phyloP scores from a whole-genome alignment of 2,113 vertebrate genomes.

The Acrocephalus kingi region DNA sequence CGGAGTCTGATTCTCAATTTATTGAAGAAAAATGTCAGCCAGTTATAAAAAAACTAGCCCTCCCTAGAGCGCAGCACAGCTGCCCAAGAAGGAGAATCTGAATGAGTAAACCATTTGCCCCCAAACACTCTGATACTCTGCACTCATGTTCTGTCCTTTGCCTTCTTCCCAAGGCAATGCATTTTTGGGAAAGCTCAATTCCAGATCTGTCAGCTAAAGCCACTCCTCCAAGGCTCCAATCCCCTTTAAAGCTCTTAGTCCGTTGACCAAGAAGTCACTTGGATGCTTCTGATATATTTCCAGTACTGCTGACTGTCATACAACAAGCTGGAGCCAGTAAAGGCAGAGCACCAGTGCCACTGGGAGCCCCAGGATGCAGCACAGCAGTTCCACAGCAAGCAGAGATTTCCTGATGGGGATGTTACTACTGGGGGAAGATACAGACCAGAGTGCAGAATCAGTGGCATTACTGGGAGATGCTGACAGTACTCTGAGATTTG shows the following conservation, averaged over 20 bases:
- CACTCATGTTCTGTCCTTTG: background rate
- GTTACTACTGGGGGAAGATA: rapidly evolving
- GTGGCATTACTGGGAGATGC: background rate
- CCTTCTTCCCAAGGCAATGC: background rate
- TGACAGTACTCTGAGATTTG: background rate
- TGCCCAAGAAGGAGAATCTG: background rate
- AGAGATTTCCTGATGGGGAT: background rate
- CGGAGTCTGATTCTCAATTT: background rate
- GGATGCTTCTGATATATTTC: background rate
- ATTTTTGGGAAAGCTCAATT: background rate
- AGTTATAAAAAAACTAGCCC: background rate
- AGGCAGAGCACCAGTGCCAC: rapidly evolving
- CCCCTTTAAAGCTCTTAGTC: background rate
- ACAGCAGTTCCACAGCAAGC: background rate
- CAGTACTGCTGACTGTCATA: background rate
- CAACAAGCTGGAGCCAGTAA: background rate
- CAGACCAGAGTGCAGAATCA: background rate
- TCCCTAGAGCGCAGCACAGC: background rate
- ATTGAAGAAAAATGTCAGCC: constrained; percentile 3
- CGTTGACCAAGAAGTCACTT: background rate
- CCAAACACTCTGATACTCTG: background rate
- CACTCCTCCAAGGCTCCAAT: background rate
- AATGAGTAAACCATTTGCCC: background rate
- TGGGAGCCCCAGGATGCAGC: background rate
- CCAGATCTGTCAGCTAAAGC: background rate